Evolutionary conservation across 2,888 invertebrate species (phyloP).

Genomic region (Aplocera efformata): DNA sequence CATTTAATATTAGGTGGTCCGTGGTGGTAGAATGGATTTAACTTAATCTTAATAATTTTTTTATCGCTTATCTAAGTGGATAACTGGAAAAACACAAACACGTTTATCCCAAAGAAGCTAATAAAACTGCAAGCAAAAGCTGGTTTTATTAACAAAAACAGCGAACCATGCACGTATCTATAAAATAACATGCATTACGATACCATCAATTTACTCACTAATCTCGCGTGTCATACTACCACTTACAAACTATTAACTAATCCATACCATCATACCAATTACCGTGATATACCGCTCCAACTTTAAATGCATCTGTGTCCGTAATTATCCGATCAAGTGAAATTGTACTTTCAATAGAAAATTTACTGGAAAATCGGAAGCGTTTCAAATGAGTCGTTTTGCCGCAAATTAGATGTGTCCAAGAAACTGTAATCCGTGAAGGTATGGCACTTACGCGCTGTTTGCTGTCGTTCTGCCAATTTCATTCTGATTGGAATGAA

Average conservation of each 20-base stretch:
- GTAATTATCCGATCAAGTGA: constrained; percentile 42
- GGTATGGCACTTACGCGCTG: constrained; percentile 8
- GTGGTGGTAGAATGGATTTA: too few species aligned
- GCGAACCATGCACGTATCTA: too few species aligned
- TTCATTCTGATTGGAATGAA: constrained; percentile 11
- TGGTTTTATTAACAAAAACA: too few species aligned
- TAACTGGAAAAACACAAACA: too few species aligned
- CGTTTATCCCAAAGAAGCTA: too few species aligned
- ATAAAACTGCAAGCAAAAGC: too few species aligned
- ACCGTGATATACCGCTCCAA: constrained; percentile 8
- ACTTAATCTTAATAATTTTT: too few species aligned
- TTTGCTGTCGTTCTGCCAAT: constrained; percentile 11
- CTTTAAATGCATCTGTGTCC: constrained; percentile 7
- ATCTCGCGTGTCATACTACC: constrained; percentile 12
- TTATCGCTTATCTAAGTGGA: too few species aligned
- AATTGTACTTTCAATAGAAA: constrained; percentile 61
- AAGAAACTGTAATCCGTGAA: constrained; percentile 14
- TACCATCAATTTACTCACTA: background rate
- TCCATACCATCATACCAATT: constrained; percentile 3
- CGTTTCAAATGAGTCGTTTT: constrained; percentile 38
- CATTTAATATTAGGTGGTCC: too few species aligned
- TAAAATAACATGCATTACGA: too few species aligned
- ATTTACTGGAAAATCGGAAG: constrained; percentile 57
- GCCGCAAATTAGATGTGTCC: constrained; percentile 39
- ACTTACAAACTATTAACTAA: background rate